Evolutionary conservation across 2,113 vertebrate genomes (phyloP).

Genomic region (Caloenas nicobarica): DNA sequence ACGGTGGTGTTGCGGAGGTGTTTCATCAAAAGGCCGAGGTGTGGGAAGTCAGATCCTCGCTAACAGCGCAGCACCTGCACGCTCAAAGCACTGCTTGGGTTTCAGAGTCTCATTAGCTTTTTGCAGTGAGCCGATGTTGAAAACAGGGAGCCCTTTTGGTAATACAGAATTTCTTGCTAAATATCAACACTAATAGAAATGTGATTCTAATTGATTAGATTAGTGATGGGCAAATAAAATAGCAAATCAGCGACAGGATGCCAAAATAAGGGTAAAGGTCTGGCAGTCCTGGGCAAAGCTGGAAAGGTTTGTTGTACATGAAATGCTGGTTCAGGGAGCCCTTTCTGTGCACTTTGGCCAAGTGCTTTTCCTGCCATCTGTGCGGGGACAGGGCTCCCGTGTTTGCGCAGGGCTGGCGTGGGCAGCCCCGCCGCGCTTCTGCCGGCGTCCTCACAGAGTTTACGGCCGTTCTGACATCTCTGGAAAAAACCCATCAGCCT

Average conservation of each 20-base stretch:
- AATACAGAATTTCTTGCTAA: background rate
- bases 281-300: background rate
- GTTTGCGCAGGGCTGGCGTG: too few relatives aligned
- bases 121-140: background rate
- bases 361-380: background rate
- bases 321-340: background rate
- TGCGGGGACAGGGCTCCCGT: too few relatives aligned
- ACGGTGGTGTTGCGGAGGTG: conserved; percentile 50
- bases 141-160: background rate
- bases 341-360: background rate
- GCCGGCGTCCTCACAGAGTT: fast-evolving
- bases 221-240: background rate
- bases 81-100: conserved; percentile 1
- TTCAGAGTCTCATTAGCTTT: conserved; percentile 30
- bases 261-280: background rate
- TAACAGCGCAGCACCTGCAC: background rate
- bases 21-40: conserved; percentile 70
- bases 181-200: background rate
- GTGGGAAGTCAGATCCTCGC: conserved; percentile 58
- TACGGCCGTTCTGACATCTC: background rate
- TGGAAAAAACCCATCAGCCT: background rate
- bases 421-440: fast-evolving
- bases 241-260: background rate
- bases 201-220: background rate
- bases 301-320: background rate